Base-by-base conservation (phyloP, 2,113 vertebrate species). In the Hipposideros armiger region DNA sequence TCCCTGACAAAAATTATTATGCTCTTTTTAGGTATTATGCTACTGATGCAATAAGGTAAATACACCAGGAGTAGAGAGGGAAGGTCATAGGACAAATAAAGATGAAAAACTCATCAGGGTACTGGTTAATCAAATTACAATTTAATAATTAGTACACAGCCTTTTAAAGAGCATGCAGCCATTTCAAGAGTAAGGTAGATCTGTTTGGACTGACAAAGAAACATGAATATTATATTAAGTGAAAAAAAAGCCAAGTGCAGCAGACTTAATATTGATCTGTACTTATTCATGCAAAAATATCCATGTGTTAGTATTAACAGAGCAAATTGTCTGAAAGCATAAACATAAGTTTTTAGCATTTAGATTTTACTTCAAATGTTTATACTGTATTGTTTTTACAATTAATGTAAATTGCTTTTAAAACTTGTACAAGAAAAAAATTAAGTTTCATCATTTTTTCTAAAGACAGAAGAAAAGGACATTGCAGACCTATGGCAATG, bases 291-390 rank as follows among this genome's bases (percentile, higher is more conserved):
- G 17, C 19, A 52, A 69, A 60, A 50, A 47, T 85, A 80, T 32
- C 28, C 28, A n/a, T 54, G 17, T 64, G 72, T 82, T 67, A 90
- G 52, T 17, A 86, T 67, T 69, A 82, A 73, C 11, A 86, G 36
- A 74, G 15, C 52, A 89, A 94, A 91, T 87, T 2, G 8, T 82
- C 45, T 36, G 30, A 91, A 80, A 91, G 45, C 56, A 80, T 45
- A 95, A 22, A 72, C 20, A 24, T 76, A 91, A 76, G 10, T 36
- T 76, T 50, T 42, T 74, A 67, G 26, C 50, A 58, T 42, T 82
- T 82, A 82, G 42, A 91, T 72, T 58, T 93, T 73, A 87, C 76
- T 76, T 93, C 77, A 72, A 78, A 83, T 81, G 15, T 58, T 62
- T 60, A 15, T 80, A 70, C 28, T 70, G 13, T 45, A 89, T 66